A percentile compares a stretch with the other conserved stretches of the same genome.
Evolutionary conservation across 2,797 vertebrate species (phyloP).

Genomic region (Tarsius wallacei): DNA sequence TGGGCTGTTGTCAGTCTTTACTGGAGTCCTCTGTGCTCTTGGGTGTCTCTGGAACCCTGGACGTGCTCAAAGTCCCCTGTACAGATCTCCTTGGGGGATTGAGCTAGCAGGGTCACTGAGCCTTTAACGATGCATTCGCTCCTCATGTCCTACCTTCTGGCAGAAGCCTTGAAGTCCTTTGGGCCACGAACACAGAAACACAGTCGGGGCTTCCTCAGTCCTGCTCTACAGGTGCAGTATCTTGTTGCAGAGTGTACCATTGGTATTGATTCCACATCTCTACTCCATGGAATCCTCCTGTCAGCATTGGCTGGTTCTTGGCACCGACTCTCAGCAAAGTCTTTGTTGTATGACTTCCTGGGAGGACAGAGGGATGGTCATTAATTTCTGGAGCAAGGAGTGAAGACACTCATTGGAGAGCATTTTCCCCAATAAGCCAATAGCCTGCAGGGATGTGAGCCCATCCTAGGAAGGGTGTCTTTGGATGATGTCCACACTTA

Average conservation of each 20-base stretch:
- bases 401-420: neutral
- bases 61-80: neutral
- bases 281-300: neutral
- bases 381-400: neutral
- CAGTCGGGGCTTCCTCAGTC: neutral
- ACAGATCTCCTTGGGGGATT: neutral
- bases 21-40: neutral
- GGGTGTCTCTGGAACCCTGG: neutral
- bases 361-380: neutral
- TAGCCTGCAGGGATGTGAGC: neutral
- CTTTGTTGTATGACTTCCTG: neutral
- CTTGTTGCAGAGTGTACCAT: neutral
- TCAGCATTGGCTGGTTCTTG: neutral
- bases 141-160: neutral
- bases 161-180: neutral
- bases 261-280: neutral
- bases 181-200: too few species aligned
- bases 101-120: neutral
- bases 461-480: neutral
- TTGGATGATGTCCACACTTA: neutral
- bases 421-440: neutral
- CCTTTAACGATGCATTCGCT: neutral
- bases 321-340: neutral
- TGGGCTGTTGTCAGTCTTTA: neutral
- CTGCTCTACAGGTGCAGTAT: neutral